Base-by-base conservation (phyloP, 1,140 invertebrate species). In the Pseudomyrmex gracilis region DNA sequence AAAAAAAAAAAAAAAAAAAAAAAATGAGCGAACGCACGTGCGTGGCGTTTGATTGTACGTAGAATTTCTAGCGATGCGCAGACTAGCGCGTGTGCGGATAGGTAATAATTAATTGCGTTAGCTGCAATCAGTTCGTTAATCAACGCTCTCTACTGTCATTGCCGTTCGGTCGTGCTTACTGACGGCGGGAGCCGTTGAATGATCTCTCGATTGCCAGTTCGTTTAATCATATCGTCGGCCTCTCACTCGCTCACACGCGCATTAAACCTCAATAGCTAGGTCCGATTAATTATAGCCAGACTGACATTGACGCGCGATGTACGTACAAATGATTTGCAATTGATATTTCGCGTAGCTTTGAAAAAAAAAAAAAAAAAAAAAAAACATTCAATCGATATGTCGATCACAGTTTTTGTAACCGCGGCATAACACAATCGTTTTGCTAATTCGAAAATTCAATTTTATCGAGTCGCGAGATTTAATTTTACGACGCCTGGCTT, bases 131-230 rank as follows among this genome's bases (percentile, higher is more conserved):
- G 64, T 78, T 77, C 77, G 77, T 82, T 82, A 73, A 85, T 85
- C 77, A 82, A 73, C 55, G 47, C 64, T 85, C 76, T 64, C 68
- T 73, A 63, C 76, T 68, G 76, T 78, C 64, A 78, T 68, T 68
- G 49, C 43, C 53, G 24, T 78, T 9, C 76, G 34, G 53, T 64
- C 61, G 51, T 20, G 60, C 70, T 24, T 82, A 64, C 60, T 78
- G 53, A 49, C 61, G 20, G 45, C 60, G 45, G 58, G 51, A 55
- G 60, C 49, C 24, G 66, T 82, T 82, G 74, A 82, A 82, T 82
- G 83, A 82, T 70, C 74, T 78, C 58, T 64, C 66, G 83, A 84
- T 84, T 82, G 76, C 57, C 45, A 80, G 71, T 84, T 82, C 83
- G 76, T 78, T 78, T 78, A 78, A 78, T 78, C 76, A 78, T 58